Base-by-base conservation (phyloP, 2,888 invertebrate genomes). In the Timema podura region DNA sequence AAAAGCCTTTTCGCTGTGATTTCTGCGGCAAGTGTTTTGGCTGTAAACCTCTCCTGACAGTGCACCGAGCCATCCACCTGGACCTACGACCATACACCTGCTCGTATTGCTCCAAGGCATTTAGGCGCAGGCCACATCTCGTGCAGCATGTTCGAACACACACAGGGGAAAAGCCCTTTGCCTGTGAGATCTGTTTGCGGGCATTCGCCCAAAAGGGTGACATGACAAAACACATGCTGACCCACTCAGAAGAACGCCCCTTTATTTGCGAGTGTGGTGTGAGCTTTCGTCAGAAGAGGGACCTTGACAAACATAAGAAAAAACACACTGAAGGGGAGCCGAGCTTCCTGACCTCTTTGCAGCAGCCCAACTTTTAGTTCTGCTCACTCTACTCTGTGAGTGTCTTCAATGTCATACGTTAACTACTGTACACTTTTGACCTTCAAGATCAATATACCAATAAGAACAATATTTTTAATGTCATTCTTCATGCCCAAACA, bases 161-260 rank as follows among this genome's bases (percentile, higher is more conserved):
- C 65, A 79, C 79, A 2, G 79, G 79, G 0, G 74, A 77, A 15
- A 79, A 78, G 54, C 79, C 79, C 0, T 80, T 76, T 70, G 68
- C 72, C 5, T 81, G 80, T 64, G 73, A 72, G n/a, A 74, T 74
- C 1, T 80, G 80, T 67, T 75, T 73, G 10, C 75, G 76, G 69
- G 73, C 74, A 6, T 81, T 80, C 68, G 76, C 77, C 1, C 80
- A 80, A 67, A 79, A 80, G 68, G 78, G 78, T 68, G 79, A 80
- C 30, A 77, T 80, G 77, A 72, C 77, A 5, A 80, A 79, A 46
- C 80, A 80, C 64, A 64, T 68, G 67, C 59, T 64, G 15, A 61
- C 68, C n/a, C 70, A 70, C 9, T 61, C 61, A 16, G 45, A 61
- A 13, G 61, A 61, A 45, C 61, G 61, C 5, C 61, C 61, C 6